Conservation (phyloP, 2,888 invertebrate genomes). For the Heteromyza rotundicornis region DNA sequence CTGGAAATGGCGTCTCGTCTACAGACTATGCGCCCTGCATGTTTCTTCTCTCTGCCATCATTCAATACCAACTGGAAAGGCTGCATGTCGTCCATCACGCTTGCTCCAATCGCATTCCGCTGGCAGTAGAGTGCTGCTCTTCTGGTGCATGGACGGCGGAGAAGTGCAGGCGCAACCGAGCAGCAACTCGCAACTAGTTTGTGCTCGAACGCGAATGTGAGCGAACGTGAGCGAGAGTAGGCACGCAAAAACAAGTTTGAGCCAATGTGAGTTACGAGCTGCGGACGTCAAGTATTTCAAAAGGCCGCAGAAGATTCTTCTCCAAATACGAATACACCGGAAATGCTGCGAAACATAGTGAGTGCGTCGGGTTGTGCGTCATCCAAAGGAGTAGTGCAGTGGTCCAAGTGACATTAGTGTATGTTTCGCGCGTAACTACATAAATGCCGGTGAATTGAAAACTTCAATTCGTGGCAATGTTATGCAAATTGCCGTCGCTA, state of each 20-base stretch:
- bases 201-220: slow-evolving; percentile 61
- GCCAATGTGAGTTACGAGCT: slow-evolving; percentile 1
- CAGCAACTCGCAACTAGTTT: slow-evolving; percentile 58
- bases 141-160: slow-evolving; percentile 19
- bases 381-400: too few relatives aligned
- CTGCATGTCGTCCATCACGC: background rate
- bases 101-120: background rate
- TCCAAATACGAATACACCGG: slow-evolving; percentile 9
- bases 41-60: slow-evolving; percentile 13
- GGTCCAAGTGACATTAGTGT: too few relatives aligned
- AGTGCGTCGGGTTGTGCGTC: too few relatives aligned
- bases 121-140: slow-evolving; percentile 24
- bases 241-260: slow-evolving; percentile 48
- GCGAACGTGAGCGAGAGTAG: slow-evolving; percentile 56
- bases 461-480: too few relatives aligned
- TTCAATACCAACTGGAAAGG: slow-evolving; percentile 35
- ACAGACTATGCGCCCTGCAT: slow-evolving; percentile 13
- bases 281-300: background rate
- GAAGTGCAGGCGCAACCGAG: slow-evolving; percentile 25
- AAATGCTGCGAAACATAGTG: slow-evolving; percentile 7
- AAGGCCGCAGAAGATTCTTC: background rate
- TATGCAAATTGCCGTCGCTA: slow-evolving; percentile 15
- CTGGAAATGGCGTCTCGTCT: slow-evolving; percentile 39
- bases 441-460: too few relatives aligned
- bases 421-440: too few relatives aligned